Percentiles rank a stretch among this genome's conserved stretches.
Evolutionary conservation across 2,797 vertebrate genomes (phyloP).

Genomic region (Acipenser oxyrinchus): DNA sequence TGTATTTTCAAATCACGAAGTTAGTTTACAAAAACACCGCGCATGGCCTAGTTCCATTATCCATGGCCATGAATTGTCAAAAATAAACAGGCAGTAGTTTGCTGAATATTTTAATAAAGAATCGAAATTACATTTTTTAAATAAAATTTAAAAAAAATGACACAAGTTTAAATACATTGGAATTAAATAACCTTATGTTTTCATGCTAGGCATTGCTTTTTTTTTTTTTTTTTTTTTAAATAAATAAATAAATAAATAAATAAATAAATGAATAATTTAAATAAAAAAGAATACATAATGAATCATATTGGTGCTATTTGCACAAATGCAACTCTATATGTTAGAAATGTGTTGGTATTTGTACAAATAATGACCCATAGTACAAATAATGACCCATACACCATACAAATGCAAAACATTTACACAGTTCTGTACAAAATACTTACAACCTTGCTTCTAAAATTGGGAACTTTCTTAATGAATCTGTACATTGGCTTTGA

Average conservation of each 20-base stretch:
- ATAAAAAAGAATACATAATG: constrained; percentile 54
- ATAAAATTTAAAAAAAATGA: constrained; percentile 58
- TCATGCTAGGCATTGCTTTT: constrained; percentile 59
- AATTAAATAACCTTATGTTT: constrained; percentile 53
- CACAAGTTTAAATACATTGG: constrained; percentile 53
- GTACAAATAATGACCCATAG: constrained; percentile 33
- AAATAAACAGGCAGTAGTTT: constrained; percentile 9
- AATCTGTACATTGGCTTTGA: constrained; percentile 32
- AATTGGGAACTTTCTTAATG: constrained; percentile 11
- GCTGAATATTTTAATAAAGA: constrained; percentile 15
- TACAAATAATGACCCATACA: constrained; percentile 34
- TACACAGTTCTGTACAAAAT: constrained; percentile 23
- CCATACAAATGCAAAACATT: constrained; percentile 27
- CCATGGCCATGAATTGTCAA: neutral
- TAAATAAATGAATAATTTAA: constrained; percentile 36
- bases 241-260: constrained; percentile 40
- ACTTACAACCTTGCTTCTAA: constrained; percentile 15
- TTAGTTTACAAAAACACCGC: neutral
- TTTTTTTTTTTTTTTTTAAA: constrained; percentile 24
- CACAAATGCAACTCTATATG: constrained; percentile 39
- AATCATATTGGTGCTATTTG: constrained; percentile 57
- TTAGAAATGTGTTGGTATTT: constrained; percentile 27
- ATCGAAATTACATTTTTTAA: constrained; percentile 69
- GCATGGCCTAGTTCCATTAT: neutral
- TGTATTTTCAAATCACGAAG: neutral